Conservation (phyloP, 2,888 invertebrate genomes). For the Atethmia centrago region DNA sequence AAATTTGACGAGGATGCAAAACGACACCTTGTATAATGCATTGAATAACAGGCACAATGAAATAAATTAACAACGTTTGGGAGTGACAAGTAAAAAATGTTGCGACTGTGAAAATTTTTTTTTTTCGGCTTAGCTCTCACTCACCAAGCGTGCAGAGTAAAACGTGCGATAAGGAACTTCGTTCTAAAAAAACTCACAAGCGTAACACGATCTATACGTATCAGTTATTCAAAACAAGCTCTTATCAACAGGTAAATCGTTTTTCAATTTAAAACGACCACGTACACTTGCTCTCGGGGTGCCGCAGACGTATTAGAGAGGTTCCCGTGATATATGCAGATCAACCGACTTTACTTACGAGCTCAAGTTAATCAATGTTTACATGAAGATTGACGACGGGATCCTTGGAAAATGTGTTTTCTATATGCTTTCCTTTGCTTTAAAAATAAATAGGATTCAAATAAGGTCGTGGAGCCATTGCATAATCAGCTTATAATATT, state of each 20-base stretch:
- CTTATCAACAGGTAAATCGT: constrained; percentile 27
- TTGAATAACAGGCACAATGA: too few species aligned
- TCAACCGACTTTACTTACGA: constrained; percentile 68
- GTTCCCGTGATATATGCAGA: constrained; percentile 48
- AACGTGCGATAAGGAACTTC: too few species aligned
- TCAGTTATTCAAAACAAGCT: constrained; percentile 19
- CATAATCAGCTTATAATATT: too few species aligned
- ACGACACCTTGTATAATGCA: too few species aligned
- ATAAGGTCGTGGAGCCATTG: neutral
- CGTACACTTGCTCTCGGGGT: constrained; percentile 30
- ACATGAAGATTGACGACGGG: constrained; percentile 16
- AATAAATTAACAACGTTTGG: too few species aligned
- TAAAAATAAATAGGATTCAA: constrained; percentile 5
- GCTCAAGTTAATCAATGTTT: constrained; percentile 58
- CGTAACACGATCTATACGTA: neutral
- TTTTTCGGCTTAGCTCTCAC: too few species aligned
- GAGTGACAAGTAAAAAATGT: too few species aligned
- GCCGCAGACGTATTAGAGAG: constrained; percentile 46
- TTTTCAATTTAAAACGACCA: constrained; percentile 48
- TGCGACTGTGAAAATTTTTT: too few species aligned
- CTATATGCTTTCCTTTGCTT: neutral
- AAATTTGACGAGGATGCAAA: too few species aligned
- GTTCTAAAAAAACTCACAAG: neutral
- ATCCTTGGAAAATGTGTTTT: neutral
- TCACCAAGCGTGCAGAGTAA: too few species aligned